Evolutionary conservation across 2,888 invertebrate genomes (phyloP).

Genomic region (Caenorhabditis parvicauda): DNA sequence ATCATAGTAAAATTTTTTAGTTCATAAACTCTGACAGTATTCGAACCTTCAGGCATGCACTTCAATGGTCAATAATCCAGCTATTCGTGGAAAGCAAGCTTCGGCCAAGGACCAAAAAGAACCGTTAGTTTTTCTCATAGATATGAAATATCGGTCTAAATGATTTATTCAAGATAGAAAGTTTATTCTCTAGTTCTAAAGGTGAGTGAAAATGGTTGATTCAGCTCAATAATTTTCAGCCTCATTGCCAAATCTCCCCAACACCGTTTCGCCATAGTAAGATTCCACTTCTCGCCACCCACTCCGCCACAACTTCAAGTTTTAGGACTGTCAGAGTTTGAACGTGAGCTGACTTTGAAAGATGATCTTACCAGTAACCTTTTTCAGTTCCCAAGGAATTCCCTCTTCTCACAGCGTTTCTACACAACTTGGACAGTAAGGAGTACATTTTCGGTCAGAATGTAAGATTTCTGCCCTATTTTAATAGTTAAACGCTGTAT

Average conservation of each 20-base stretch:
- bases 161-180: too few species aligned
- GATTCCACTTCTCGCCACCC: slow-evolving; percentile 25
- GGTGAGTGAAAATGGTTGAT: neutral
- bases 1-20: too few species aligned
- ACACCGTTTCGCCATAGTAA: slow-evolving; percentile 16
- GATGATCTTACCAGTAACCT: neutral
- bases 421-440: slow-evolving; percentile 13
- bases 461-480: neutral
- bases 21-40: too few species aligned
- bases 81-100: too few species aligned
- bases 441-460: neutral
- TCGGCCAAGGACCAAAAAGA: too few species aligned
- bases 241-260: neutral
- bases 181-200: neutral
- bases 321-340: slow-evolving; percentile 17
- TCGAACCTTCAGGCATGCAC: too few species aligned
- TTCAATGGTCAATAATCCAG: too few species aligned
- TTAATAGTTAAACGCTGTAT: neutral
- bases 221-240: neutral
- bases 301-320: slow-evolving; percentile 21
- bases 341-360: slow-evolving; percentile 9
- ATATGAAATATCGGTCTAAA: too few species aligned
- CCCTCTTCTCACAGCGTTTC: slow-evolving; percentile 20
- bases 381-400: slow-evolving; percentile 30
- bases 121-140: too few species aligned